Percentiles rank a stretch among this genome's conserved stretches.
Conservation (phyloP, 2,113 vertebrate genomes). For the Hiodon alosoides region DNA sequence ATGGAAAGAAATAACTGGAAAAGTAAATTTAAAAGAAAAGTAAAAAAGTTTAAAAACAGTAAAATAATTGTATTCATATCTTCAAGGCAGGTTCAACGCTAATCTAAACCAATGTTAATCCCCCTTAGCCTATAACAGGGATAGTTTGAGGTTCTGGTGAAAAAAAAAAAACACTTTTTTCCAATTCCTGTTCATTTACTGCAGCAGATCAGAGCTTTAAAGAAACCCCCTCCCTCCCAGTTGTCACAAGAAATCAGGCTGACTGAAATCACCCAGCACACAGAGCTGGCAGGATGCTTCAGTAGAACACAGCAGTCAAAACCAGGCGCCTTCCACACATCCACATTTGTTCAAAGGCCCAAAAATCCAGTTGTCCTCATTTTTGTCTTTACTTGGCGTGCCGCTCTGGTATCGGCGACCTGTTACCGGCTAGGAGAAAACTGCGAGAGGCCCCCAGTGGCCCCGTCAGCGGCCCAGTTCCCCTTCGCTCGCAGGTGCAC, state of each 20-base stretch:
- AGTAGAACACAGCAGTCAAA: slow-evolving; percentile 28
- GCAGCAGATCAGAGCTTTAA: slow-evolving; percentile 62
- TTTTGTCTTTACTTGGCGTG: too few relatives aligned
- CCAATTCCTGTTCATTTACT: too few relatives aligned
- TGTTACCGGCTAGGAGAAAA: background rate
- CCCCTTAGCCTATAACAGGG: slow-evolving; percentile 35
- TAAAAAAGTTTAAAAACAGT: too few relatives aligned
- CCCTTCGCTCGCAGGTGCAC: background rate
- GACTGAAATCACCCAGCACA: slow-evolving; percentile 62
- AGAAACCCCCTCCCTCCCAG: slow-evolving; percentile 62
- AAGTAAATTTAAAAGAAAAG: too few relatives aligned
- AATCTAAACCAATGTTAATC: too few relatives aligned
- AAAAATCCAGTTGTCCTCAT: too few relatives aligned
- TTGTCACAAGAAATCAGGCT: slow-evolving; percentile 66
- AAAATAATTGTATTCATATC: too few relatives aligned
- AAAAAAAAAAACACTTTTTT: too few relatives aligned
- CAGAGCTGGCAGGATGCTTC: slow-evolving; percentile 63
- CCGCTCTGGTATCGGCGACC: background rate
- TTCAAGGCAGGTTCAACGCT: too few relatives aligned
- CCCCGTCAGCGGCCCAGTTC: background rate
- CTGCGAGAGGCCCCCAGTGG: too few relatives aligned
- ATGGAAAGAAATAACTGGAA: too few relatives aligned
- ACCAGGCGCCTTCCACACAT: slow-evolving; percentile 26
- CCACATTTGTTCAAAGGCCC: too few relatives aligned
- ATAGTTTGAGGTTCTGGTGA: slow-evolving; percentile 15